These are phyloP conservation scores for Neofelis nebulosa DNA, from an alignment of 2,113 vertebrate species.

Conservation along the genomic window DNA sequence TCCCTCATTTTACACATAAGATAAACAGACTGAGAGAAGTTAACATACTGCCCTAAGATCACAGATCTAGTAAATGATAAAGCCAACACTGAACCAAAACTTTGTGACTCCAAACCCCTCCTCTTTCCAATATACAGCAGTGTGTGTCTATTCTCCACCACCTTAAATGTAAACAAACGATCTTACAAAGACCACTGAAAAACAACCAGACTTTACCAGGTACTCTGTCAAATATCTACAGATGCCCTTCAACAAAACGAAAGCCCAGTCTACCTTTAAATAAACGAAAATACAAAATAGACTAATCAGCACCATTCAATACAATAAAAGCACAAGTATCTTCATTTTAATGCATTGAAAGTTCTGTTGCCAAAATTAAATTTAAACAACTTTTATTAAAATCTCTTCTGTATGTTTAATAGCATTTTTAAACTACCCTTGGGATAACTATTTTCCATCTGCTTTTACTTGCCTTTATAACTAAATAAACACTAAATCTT, in stretches of 20 bases:
- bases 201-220: background rate
- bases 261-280: background rate
- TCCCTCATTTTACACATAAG: background rate
- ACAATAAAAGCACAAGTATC: background rate
- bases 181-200: background rate
- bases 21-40: constrained; percentile 5
- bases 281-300: constrained; percentile 40
- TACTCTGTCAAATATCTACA: background rate
- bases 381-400: constrained; percentile 42
- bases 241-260: constrained; percentile 7
- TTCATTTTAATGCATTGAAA: constrained; percentile 35
- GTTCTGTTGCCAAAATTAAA: constrained; percentile 31
- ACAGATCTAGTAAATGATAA: constrained; percentile 1
- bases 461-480: constrained; percentile 46
- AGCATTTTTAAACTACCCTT: constrained; percentile 39
- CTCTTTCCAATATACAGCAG: background rate
- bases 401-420: background rate
- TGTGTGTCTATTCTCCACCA: background rate
- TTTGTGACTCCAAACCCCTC: background rate
- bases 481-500: constrained; percentile 45
- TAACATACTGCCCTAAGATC: background rate
- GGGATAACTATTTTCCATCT: constrained; percentile 49
- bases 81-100: background rate
- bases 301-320: background rate
- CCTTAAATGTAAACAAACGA: constrained; percentile 9